Percentiles rank a stretch among this genome's conserved stretches.
These are phyloP conservation scores for Eonycteris spelaea DNA, from an alignment of 2,113 vertebrate genomes.

Conservation along the genomic window DNA sequence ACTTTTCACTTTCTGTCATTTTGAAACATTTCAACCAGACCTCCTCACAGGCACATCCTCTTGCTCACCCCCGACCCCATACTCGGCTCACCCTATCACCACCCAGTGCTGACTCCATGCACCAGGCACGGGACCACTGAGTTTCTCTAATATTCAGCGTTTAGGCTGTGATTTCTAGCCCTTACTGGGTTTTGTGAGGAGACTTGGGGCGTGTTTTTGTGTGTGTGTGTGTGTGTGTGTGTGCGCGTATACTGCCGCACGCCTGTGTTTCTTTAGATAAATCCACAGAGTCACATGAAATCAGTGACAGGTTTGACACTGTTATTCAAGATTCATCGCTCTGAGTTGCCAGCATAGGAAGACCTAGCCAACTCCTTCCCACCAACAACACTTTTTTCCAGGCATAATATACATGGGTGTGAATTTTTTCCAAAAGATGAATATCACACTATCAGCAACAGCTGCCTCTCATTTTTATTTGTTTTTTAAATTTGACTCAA, in stretches of 20 bases:
- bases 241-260: too few relatives aligned
- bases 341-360: constrained; percentile 58
- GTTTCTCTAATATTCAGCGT: not conserved
- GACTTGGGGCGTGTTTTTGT: not conserved
- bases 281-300: constrained; percentile 76
- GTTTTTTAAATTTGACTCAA: constrained; percentile 70
- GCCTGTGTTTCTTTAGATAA: constrained; percentile 64
- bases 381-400: constrained; percentile 56
- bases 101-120: fast-evolving
- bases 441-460: constrained; percentile 69
- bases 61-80: not conserved
- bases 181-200: not conserved
- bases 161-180: not conserved
- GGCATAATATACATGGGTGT: constrained; percentile 76
- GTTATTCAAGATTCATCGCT: constrained; percentile 76
- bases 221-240: not conserved
- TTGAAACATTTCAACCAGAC: not conserved
- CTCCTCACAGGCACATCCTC: not conserved
- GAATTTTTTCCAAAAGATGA: constrained; percentile 80
- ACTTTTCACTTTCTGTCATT: not conserved
- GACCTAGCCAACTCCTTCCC: constrained; percentile 71
- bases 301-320: constrained; percentile 75
- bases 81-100: not conserved
- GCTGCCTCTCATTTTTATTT: constrained; percentile 79
- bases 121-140: not conserved